Evolutionary conservation across 2,113 vertebrate genomes (phyloP).

Genomic region (Lates calcarifer): DNA sequence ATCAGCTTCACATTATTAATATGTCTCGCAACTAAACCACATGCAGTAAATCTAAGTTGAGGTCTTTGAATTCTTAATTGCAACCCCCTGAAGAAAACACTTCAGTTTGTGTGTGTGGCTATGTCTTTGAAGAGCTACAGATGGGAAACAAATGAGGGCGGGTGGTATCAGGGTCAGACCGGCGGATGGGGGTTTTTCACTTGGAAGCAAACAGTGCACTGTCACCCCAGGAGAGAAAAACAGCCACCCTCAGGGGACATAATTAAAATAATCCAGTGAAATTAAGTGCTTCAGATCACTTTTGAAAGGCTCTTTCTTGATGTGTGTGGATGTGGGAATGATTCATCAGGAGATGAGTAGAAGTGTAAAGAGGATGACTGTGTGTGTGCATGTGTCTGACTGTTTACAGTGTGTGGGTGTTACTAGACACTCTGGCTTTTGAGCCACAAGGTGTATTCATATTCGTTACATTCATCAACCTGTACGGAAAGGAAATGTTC

Average conservation of each 20-base stretch:
- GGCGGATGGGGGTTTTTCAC: conserved; percentile 22
- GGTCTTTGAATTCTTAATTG: conserved; percentile 68
- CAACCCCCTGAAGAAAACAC: conserved; percentile 49
- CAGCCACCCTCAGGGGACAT: conserved; percentile 59
- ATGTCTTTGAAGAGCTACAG: conserved; percentile 67
- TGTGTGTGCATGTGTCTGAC: not conserved
- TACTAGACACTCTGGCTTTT: conserved; percentile 5
- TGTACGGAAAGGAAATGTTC: not conserved
- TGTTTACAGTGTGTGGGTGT: conserved; percentile 31
- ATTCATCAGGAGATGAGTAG: conserved; percentile 24
- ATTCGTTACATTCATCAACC: conserved; percentile 1
- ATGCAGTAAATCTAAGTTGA: conserved; percentile 46
- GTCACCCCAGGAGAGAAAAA: conserved; percentile 57
- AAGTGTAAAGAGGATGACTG: conserved; percentile 22
- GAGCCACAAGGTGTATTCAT: conserved; percentile 1
- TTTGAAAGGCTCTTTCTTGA: conserved; percentile 34
- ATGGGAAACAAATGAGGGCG: conserved; percentile 61
- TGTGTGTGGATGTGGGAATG: conserved; percentile 34
- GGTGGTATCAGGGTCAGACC: conserved; percentile 52
- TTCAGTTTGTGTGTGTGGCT: conserved; percentile 13
- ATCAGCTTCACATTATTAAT: conserved; percentile 49
- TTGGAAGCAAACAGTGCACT: conserved; percentile 47
- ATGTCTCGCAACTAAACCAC: conserved; percentile 47
- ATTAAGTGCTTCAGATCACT: conserved; percentile 59
- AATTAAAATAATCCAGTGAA: conserved; percentile 72